Percentiles rank a stretch among this genome's conserved stretches.
Evolutionary conservation across 2,797 vertebrate genomes (phyloP).

Genomic region (Bradypodion pumilum): DNA sequence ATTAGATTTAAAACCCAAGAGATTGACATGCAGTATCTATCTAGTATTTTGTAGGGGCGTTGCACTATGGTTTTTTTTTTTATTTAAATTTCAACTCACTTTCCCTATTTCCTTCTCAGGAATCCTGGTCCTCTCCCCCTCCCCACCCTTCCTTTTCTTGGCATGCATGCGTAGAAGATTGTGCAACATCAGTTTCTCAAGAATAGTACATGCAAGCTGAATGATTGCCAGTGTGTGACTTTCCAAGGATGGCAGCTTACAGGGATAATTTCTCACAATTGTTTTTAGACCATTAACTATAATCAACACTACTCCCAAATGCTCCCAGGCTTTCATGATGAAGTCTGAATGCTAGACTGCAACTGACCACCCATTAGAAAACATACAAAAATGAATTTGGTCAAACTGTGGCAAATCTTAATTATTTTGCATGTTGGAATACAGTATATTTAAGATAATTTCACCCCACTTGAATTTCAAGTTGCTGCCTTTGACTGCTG

Average conservation of each 20-base stretch:
- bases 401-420: background rate
- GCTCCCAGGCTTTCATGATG: background rate
- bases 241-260: background rate
- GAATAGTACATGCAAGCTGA: background rate
- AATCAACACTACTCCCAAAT: background rate
- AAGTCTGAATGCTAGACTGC: background rate
- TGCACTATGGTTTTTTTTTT: background rate
- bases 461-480: background rate
- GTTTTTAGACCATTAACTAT: background rate
- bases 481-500: background rate
- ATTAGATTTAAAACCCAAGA: background rate
- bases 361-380: background rate
- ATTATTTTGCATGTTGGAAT: background rate
- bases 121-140: background rate
- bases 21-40: background rate
- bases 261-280: background rate
- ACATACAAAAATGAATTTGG: background rate
- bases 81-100: background rate
- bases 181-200: conserved; percentile 23
- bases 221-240: background rate
- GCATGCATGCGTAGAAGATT: background rate
- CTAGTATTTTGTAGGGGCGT: background rate
- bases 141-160: background rate
- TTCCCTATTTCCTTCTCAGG: background rate
- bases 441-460: conserved; percentile 14